Percentiles rank a stretch among this genome's conserved stretches.
Evolutionary conservation across 2,797 vertebrate genomes (phyloP).

Genomic region (Betta splendens): DNA sequence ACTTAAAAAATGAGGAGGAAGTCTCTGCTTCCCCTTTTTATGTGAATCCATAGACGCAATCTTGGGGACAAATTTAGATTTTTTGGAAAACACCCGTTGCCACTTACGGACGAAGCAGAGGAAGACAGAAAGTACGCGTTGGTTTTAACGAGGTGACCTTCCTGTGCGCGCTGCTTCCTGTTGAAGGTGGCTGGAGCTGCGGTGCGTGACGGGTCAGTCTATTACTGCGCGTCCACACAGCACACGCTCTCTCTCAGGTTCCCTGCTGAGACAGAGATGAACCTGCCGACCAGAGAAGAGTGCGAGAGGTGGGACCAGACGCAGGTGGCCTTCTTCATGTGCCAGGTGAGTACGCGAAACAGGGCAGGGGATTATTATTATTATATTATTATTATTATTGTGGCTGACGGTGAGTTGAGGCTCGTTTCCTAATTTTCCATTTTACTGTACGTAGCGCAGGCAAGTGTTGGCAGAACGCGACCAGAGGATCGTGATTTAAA

Average conservation of each 20-base stretch:
- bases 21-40: conserved; percentile 68
- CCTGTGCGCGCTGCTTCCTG: conserved; percentile 25
- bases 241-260: conserved; percentile 16
- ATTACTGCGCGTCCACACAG: conserved; percentile 37
- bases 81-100: conserved; percentile 2
- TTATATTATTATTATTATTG: no score
- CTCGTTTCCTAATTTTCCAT: not conserved
- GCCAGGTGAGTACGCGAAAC: conserved; percentile 77
- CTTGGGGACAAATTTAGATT: not conserved
- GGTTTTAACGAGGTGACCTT: conserved; percentile 58
- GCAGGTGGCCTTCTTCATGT: conserved; percentile 82
- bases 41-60: conserved; percentile 1
- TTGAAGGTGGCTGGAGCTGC: conserved; percentile 19
- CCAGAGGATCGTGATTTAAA: not conserved
- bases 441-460: not conserved
- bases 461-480: not conserved
- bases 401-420: not conserved
- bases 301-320: conserved; percentile 83
- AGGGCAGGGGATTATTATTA: no score
- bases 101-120: conserved; percentile 16
- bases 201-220: conserved; percentile 46
- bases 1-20: conserved; percentile 40
- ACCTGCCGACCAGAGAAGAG: conserved; percentile 84
- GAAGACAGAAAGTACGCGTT: not conserved
- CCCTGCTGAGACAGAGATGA: conserved; percentile 74